These are phyloP conservation scores for Tangara arthus DNA, from an alignment of 2,797 vertebrate species.

Conservation along the genomic window DNA sequence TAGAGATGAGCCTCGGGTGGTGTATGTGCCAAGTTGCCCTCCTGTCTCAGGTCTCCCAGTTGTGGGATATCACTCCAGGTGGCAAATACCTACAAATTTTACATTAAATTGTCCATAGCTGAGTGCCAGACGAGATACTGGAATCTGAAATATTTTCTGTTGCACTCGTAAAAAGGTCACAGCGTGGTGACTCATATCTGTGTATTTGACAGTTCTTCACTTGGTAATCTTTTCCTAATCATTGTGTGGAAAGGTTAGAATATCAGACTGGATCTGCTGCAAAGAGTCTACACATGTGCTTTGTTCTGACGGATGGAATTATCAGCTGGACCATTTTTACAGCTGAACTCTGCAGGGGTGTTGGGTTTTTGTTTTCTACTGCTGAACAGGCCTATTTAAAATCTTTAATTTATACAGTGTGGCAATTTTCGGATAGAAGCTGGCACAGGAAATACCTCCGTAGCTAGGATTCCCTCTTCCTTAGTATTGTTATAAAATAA, in stretches of 20 bases:
- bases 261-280: neutral
- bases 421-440: neutral
- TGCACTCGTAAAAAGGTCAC: neutral
- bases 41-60: neutral
- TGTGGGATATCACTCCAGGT: neutral
- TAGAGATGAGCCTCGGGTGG: neutral
- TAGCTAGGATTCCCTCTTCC: slow-evolving; percentile 9
- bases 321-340: neutral
- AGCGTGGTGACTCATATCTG: neutral
- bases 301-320: neutral
- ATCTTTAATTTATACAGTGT: neutral
- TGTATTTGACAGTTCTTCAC: neutral
- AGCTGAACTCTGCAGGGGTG: neutral
- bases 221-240: slow-evolving; percentile 28
- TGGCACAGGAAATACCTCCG: slow-evolving; percentile 1
- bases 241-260: neutral
- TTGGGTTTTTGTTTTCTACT: neutral
- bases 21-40: neutral
- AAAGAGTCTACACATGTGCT: neutral
- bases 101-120: neutral
- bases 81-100: neutral
- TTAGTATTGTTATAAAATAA: neutral
- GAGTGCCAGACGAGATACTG: neutral
- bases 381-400: neutral
- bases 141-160: neutral